Evolutionary conservation across 2,797 vertebrate species (phyloP).

Genomic region (Epinephelus malabaricus): DNA sequence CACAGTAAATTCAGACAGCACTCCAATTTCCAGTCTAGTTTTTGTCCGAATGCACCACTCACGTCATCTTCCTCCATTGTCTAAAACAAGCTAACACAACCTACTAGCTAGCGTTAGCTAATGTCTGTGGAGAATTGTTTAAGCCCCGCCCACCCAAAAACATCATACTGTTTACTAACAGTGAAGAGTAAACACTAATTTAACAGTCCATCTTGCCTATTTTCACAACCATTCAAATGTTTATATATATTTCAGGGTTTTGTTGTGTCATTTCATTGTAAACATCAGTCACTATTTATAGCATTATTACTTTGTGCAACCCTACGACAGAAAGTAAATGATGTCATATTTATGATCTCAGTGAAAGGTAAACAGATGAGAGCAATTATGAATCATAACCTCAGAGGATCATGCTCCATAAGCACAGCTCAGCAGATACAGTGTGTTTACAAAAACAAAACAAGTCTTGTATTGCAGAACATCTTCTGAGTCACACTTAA

Average conservation of each 20-base stretch:
- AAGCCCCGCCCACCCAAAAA: no score
- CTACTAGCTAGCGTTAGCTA: no score
- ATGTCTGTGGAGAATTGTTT: no score
- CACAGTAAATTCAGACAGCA: no score
- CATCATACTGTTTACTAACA: no score
- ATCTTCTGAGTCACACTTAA: background rate
- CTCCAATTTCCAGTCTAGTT: no score
- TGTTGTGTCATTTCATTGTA: background rate
- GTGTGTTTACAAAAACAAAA: background rate
- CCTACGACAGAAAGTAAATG: background rate
- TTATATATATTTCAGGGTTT: background rate
- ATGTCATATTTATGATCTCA: background rate
- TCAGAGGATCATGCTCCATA: background rate
- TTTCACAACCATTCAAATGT: background rate
- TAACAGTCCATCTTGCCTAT: background rate
- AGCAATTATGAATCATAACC: background rate
- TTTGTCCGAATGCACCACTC: no score
- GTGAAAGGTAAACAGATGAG: background rate
- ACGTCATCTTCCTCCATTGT: no score
- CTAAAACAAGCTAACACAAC: no score
- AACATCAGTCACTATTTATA: no score
- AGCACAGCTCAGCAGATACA: background rate
- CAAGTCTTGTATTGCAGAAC: background rate
- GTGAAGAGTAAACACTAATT: no score
- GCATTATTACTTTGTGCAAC: background rate